phyloP scores from a whole-genome alignment of 1,140 invertebrate genomes.

The Drosophila pectinifera region DNA sequence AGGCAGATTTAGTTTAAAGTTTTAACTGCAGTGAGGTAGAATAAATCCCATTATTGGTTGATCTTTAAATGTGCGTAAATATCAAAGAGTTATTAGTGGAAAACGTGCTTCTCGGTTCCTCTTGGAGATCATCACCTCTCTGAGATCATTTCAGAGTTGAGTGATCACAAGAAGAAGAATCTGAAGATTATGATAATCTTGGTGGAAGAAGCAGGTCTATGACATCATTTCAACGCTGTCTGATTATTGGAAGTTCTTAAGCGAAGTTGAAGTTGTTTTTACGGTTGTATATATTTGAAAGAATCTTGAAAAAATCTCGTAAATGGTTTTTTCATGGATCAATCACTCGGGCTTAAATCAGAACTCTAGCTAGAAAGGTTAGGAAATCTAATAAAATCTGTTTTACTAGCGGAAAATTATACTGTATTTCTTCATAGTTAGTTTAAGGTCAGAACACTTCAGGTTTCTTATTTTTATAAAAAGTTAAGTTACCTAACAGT shows the following conservation, averaged over 20 bases:
- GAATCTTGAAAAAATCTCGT: not conserved
- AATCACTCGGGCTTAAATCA: not conserved
- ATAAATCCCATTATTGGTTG: not conserved
- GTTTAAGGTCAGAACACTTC: no score
- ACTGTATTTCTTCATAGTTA: no score
- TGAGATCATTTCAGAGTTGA: conserved; percentile 36
- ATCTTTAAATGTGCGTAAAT: conserved; percentile 15
- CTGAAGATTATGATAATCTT: conserved; percentile 12
- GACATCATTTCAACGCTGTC: conserved; percentile 23
- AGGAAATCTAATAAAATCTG: no score
- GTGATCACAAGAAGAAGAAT: conserved; percentile 20
- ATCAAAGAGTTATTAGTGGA: conserved; percentile 14
- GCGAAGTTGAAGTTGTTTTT: conserved; percentile 2
- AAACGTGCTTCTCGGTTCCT: not conserved
- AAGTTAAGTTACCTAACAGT: no score
- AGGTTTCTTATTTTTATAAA: no score
- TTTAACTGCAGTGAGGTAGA: conserved; percentile 4
- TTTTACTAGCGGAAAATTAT: no score
- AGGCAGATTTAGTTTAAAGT: conserved; percentile 30
- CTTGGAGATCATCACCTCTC: conserved; percentile 8
- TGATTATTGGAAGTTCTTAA: not conserved
- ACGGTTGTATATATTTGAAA: not conserved
- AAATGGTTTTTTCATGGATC: not conserved
- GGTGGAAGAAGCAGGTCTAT: conserved; percentile 9
- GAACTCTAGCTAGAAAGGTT: not conserved